Base-by-base conservation (phyloP, 2,113 vertebrate genomes). In the Hippocampus abdominalis region DNA sequence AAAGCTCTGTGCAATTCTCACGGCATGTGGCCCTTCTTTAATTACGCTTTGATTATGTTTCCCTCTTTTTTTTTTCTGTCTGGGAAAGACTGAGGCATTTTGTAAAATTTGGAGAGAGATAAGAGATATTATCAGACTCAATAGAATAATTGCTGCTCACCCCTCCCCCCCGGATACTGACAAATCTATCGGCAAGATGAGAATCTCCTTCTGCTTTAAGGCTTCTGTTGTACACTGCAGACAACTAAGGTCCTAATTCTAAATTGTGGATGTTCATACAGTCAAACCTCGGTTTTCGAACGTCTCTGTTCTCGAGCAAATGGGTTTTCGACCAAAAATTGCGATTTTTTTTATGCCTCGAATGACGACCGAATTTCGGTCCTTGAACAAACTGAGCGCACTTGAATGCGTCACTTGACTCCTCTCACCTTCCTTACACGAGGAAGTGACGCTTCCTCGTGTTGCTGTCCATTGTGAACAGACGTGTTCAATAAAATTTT, bases 1-100 rank as follows among this genome's bases (percentile, higher is more conserved):
- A 53, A 62, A 36, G n/a, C 64, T 40, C 8, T 48, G 9, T 53
- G 9, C 68, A 60, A 73, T 64, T 74, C 46, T 49, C 29, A 23
- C 65, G 67, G 42, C 46, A 27, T 1, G 29, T 71, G 23, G 65
- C 39, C 60, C 40, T 73, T 18, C 18, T 79, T 7, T 78, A 79
- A 66, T 81, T 68, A 72, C 63, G 62, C 77, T 66, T 73, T 80
- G 48, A 76, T 86, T 36, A 36, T 36, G 32, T 36, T 36, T 84
- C 68, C 44, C 3, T 72, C 15, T 18, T 42, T 73, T 70, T 75
- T 71, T 59, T 71, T 60, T 66, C 39, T 72, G 49, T 57, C 62
- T 60, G 48, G 32, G 75, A 74, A 78, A 78, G 11, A 73, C 32
- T 61, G 60, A 13, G 48, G 15, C 29, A 4, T 18, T 70, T 21